Evolutionary conservation across 2,888 invertebrate genomes (phyloP).

Genomic region (Uropetala carovei): DNA sequence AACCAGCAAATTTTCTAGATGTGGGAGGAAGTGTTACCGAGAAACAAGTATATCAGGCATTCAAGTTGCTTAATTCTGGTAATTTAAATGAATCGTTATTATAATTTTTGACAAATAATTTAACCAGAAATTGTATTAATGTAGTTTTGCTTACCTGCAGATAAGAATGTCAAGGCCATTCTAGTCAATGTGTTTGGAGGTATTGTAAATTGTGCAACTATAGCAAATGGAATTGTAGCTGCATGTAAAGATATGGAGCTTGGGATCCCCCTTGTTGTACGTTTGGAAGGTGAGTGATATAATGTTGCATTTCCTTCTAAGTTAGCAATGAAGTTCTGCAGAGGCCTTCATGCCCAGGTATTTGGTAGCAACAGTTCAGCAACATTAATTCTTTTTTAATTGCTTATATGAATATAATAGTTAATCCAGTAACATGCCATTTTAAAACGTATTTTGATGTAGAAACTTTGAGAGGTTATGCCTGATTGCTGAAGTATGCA

Average conservation of each 20-base stretch:
- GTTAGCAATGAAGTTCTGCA: neutral
- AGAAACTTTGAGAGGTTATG: no score
- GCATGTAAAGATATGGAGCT: constrained; percentile 89
- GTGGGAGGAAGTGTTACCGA: constrained; percentile 98
- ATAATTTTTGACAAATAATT: constrained; percentile 26
- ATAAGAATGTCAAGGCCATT: constrained; percentile 94
- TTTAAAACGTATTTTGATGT: no score
- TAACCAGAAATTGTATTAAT: neutral
- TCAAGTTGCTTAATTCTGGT: constrained; percentile 90
- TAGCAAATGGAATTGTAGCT: constrained; percentile 95
- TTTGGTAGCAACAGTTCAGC: neutral
- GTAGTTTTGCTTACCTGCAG: constrained; percentile 74
- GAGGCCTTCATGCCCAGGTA: neutral
- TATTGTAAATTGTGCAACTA: constrained; percentile 98
- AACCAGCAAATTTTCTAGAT: constrained; percentile 98
- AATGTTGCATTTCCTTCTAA: no score
- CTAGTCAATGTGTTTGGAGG: constrained; percentile 99
- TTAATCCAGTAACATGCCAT: neutral
- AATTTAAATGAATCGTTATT: constrained; percentile 68
- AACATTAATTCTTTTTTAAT: neutral
- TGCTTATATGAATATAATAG: neutral
- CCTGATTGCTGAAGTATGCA: no score
- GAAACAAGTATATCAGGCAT: constrained; percentile 94
- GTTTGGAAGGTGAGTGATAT: constrained; percentile 87
- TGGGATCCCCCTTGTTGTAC: constrained; percentile 92